phyloP scores from a whole-genome alignment of 2,797 vertebrate genomes.

The Epinephelus malabaricus region DNA sequence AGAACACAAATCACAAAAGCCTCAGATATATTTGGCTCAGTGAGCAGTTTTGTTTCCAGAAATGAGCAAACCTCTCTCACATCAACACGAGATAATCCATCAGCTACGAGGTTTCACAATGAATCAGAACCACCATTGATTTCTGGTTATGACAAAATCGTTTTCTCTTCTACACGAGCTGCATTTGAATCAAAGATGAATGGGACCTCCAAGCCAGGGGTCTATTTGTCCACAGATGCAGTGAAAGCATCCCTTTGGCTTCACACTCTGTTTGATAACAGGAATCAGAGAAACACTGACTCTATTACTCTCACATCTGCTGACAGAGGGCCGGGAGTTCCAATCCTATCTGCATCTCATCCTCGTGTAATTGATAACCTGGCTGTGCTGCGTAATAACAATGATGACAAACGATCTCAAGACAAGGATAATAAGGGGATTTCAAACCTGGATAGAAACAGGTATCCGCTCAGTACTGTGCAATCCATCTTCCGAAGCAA shows the following conservation, averaged over 20 bases:
- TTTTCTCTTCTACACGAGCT: slow-evolving; percentile 53
- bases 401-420: slow-evolving; percentile 65
- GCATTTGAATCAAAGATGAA: slow-evolving; percentile 68
- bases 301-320: slow-evolving; percentile 68
- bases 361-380: slow-evolving; percentile 74
- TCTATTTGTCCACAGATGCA: slow-evolving; percentile 58
- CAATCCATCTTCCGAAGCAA: slow-evolving; percentile 64
- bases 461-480: slow-evolving; percentile 25
- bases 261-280: slow-evolving; percentile 65
- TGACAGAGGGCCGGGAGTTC: slow-evolving; percentile 54
- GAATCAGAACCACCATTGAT: slow-evolving; percentile 60
- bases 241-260: slow-evolving; percentile 59
- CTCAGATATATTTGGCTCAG: slow-evolving; percentile 35
- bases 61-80: slow-evolving; percentile 38
- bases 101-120: slow-evolving; percentile 25
- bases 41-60: slow-evolving; percentile 39
- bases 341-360: slow-evolving; percentile 71
- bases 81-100: slow-evolving; percentile 35
- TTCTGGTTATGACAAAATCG: slow-evolving; percentile 60
- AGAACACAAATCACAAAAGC: slow-evolving; percentile 47
- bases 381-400: slow-evolving; percentile 45
- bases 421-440: slow-evolving; percentile 61
- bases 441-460: slow-evolving; percentile 46
- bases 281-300: slow-evolving; percentile 62
- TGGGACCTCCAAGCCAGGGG: slow-evolving; percentile 53